Evolutionary conservation across 2,797 vertebrate species (phyloP).

Genomic region (Carcharodon carcharias): DNA sequence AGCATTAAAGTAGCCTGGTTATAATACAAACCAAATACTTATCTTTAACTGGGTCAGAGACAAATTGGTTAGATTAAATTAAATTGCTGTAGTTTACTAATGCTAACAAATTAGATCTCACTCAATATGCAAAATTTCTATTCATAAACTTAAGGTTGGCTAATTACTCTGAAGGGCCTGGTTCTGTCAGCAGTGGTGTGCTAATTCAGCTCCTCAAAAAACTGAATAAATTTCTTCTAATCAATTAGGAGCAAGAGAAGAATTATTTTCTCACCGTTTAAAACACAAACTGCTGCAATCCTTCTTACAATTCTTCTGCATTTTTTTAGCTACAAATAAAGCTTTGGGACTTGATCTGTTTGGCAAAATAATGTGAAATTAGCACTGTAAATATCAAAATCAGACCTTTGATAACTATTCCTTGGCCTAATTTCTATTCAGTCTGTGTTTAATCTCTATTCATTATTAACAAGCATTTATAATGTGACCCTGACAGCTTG

Average conservation of each 20-base stretch:
- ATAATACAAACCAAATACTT: constrained; percentile 44
- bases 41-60: constrained; percentile 52
- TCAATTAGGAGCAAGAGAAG: constrained; percentile 47
- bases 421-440: constrained; percentile 56
- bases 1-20: neutral
- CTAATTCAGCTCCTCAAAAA: constrained; percentile 56
- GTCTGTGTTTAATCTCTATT: constrained; percentile 71
- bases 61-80: constrained; percentile 55
- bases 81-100: constrained; percentile 52
- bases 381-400: constrained; percentile 58
- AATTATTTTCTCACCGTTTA: constrained; percentile 46
- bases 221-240: constrained; percentile 44
- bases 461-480: constrained; percentile 71
- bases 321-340: constrained; percentile 1
- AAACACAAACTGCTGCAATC: constrained; percentile 41
- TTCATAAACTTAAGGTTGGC: constrained; percentile 46
- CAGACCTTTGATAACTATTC: constrained; percentile 51
- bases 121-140: constrained; percentile 48
- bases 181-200: constrained; percentile 41
- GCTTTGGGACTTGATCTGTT: constrained; percentile 52
- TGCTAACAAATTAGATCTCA: constrained; percentile 60
- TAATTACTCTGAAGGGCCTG: constrained; percentile 46
- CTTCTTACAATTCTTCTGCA: neutral
- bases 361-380: constrained; percentile 59
- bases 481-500: constrained; percentile 68